Conservation (phyloP, 2,113 vertebrate genomes). For the Perccottus glenii region DNA sequence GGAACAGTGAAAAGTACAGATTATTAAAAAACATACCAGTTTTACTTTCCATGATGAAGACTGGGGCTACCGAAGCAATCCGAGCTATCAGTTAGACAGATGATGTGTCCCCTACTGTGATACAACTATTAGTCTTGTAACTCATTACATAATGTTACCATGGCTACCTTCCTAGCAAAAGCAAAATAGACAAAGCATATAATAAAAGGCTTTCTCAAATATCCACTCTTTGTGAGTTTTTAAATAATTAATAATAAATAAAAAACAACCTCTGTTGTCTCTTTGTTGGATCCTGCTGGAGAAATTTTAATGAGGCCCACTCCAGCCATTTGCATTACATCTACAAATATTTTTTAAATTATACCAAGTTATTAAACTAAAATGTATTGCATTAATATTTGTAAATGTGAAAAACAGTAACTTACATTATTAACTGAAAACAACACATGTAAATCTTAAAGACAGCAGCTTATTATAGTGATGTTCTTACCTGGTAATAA, state of each 20-base stretch:
- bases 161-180: conserved; percentile 12
- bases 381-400: neutral
- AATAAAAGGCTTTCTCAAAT: neutral
- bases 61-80: neutral
- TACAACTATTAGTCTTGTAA: conserved; percentile 27
- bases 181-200: conserved; percentile 8
- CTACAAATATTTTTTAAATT: neutral
- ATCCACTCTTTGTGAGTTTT: neutral
- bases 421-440: too few species aligned
- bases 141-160: conserved; percentile 42
- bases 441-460: neutral
- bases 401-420: too few species aligned
- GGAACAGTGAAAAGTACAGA: neutral
- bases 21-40: conserved; percentile 56
- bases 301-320: neutral
- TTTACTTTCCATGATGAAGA: conserved; percentile 47
- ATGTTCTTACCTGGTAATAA: conserved; percentile 5
- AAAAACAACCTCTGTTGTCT: neutral
- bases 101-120: neutral
- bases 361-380: neutral
- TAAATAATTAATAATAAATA: neutral
- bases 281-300: conserved; percentile 12
- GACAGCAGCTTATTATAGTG: neutral
- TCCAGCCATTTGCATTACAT: neutral
- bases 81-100: neutral